A percentile compares a stretch with the other conserved stretches of the same genome.
Conservation (phyloP, 2,797 vertebrate genomes). For the Calcarius lapponicus region DNA sequence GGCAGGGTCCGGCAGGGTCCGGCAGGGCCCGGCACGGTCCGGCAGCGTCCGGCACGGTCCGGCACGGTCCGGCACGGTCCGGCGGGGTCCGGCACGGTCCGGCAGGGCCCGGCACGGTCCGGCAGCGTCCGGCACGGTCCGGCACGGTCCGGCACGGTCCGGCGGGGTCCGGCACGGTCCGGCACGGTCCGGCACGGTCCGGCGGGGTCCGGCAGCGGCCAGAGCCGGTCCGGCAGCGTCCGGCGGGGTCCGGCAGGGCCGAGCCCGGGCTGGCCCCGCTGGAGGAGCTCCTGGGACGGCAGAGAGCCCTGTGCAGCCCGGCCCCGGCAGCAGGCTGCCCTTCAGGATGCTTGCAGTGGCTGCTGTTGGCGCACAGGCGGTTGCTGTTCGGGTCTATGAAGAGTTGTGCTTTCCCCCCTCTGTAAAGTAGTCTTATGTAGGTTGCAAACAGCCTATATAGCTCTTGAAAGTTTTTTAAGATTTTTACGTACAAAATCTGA, state of each 20-base stretch:
- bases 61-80: too few relatives aligned
- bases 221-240: too few relatives aligned
- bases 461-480: not conserved
- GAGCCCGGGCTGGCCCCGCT: not conserved
- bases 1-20: too few relatives aligned
- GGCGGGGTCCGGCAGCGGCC: too few relatives aligned
- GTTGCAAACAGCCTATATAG: not conserved
- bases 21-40: too few relatives aligned
- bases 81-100: too few relatives aligned
- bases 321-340: not conserved
- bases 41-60: too few relatives aligned
- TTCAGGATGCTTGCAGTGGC: not conserved
- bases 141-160: too few relatives aligned
- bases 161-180: too few relatives aligned
- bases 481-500: not conserved
- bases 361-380: not conserved
- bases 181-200: too few relatives aligned
- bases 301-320: fast-evolving
- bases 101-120: too few relatives aligned
- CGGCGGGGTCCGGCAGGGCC: not conserved
- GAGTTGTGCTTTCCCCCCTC: not conserved
- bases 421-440: not conserved
- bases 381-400: not conserved
- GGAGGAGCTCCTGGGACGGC: slow-evolving; percentile 23
- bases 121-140: too few relatives aligned